phyloP scores from a whole-genome alignment of 2,797 vertebrate species.

The Vipera ursinii region DNA sequence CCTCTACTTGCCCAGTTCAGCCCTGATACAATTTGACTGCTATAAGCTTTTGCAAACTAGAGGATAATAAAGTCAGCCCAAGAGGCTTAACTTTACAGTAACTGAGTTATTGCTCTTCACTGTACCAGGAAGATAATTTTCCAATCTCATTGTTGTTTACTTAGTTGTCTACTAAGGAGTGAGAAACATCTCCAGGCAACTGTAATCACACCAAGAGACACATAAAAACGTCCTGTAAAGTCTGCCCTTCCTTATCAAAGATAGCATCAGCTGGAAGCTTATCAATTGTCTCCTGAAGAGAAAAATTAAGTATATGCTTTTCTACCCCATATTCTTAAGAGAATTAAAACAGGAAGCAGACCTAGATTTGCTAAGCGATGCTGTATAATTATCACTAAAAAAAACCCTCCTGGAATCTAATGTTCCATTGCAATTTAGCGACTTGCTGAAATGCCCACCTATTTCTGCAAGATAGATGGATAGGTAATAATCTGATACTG shows the following conservation, averaged over 20 bases:
- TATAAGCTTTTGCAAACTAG: not conserved
- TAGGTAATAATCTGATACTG: not conserved
- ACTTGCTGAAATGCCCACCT: not conserved
- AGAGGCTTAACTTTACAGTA: not conserved
- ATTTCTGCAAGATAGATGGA: not conserved
- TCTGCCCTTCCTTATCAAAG: not conserved
- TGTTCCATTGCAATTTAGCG: not conserved
- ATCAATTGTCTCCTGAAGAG: not conserved
- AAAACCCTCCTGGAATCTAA: not conserved
- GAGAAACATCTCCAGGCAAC: not conserved
- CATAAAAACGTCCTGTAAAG: not conserved
- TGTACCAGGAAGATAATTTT: not conserved
- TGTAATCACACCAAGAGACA: not conserved
- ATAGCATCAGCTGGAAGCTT: not conserved
- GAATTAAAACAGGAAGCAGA: not conserved
- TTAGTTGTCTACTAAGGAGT: not conserved
- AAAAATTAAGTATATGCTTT: not conserved
- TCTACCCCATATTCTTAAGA: not conserved
- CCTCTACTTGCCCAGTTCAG: not conserved
- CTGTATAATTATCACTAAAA: not conserved
- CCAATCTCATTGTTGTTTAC: not conserved
- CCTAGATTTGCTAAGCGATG: not conserved
- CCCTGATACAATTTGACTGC: not conserved
- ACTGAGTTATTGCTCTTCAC: not conserved
- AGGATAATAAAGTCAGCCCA: not conserved